Base-by-base conservation (phyloP, 2,797 vertebrate genomes). In the Takifugu ocellatus region DNA sequence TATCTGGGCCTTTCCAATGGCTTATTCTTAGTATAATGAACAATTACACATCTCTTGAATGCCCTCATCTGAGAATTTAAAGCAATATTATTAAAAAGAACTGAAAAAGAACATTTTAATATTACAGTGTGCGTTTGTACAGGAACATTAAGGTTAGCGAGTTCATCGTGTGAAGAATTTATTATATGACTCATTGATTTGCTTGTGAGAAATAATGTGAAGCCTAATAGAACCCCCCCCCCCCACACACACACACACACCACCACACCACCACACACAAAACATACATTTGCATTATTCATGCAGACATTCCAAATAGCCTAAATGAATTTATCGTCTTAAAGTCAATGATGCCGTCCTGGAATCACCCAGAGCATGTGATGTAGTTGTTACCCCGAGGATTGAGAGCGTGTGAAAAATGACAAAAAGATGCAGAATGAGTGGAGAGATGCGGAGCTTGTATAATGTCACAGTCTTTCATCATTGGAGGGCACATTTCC, bases 1-100 rank as follows among this genome's bases (percentile, higher is more conserved):
- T 67, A 29, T 58, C 26, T 68, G 60, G 67, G 63, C 71, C 54
- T 64, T 36, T 54, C 21, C 8, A 49, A 16, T 14, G 17, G 31
- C 25, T 56, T 59, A 56, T 72, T 60, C 14, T 39, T 39, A 39
- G 9, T 39, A 4, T 39, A 39, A 14, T 39, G 36, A 10, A 14
- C 36, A 39, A 39, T 12, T 14, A 6, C 36, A 39, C 36, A 14
- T 39, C 12, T 8, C 11, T 10, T 39, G 1, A 39, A 26, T 62
- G 70, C 69, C 68, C 68, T 79, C 79, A 59, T 81, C 72, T 47
- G 58, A 59, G 60, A 74, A 56, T 79, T 78, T 64, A 74, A 77
- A 56, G 70, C 16, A 62, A 66, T 63, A 55, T 69, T 29, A 75
- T 52, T 21, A 21, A 43, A 61, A 56, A 70, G 39, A 2, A 67